Base-by-base conservation (phyloP, 2,888 invertebrate genomes). In the Ornithoptera alexandrae region DNA sequence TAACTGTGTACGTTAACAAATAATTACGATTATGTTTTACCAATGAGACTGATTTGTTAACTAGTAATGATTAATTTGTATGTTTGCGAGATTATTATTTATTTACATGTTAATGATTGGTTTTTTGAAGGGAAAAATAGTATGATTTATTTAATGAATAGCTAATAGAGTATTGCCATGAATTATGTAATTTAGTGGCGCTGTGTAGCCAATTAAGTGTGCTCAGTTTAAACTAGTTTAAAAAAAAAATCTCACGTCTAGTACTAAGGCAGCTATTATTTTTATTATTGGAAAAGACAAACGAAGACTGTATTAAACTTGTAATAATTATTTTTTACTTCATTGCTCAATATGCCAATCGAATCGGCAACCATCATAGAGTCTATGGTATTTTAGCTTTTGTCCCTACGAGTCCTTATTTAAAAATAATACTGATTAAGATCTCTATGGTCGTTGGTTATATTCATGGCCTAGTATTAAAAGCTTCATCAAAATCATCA, bases 31-130 rank as follows among this genome's bases (percentile, higher is more conserved):
- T 84, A 71, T 77, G 79, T 84, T 88, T 84, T 83, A 88, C 86
- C 84, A 86, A 92, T 91, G 90, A 92, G 92, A 92, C 92, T 92
- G 92, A 92, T 91, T 91, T 89, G 88, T 90, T 89, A 87, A 87
- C 84, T 79, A 79, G 82, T 86, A 85, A 85, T 80, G 78, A 82
- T 85, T 84, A 75, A 77, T 81, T 71, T 70, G 64, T 67, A 65
- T 61, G 67, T 78, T 83, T 81, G 77, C 80, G 84, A 86, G 85
- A 67, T 70, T 70, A 88, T 89, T 90, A 90, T 92, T 89, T 89
- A 81, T 84, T 83, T 79, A 76, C 75, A 74, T 76, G 71, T 73
- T 56, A 42, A 72, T 71, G 60, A 62, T 67, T 72, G 72, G 64
- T 72, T 71, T 22, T 69, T 67, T 18, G 57, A 65, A 64, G 69